phyloP scores from a whole-genome alignment of 2,113 vertebrate species.

The Saimiri boliviensis region DNA sequence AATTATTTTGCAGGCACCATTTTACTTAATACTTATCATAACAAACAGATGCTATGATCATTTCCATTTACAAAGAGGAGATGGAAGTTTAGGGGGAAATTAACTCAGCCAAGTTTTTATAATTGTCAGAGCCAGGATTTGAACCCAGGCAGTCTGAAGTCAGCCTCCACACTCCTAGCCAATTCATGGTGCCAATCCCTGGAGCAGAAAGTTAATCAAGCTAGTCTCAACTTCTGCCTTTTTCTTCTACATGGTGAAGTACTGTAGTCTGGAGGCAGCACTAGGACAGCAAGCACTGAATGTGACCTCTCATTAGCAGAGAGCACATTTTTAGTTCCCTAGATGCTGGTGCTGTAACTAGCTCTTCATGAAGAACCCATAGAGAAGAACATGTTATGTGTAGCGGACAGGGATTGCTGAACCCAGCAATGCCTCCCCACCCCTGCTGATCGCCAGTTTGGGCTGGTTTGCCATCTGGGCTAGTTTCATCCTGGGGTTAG shows the following conservation, averaged over 20 bases:
- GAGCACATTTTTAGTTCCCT: neutral
- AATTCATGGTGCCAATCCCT: neutral
- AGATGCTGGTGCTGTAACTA: too few species aligned
- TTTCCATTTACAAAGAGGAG: slow-evolving; percentile 4
- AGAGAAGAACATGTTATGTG: neutral
- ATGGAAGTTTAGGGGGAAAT: neutral
- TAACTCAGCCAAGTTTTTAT: neutral
- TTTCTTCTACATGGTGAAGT: neutral
- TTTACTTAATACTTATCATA: neutral
- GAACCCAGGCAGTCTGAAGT: neutral
- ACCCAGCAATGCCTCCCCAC: neutral
- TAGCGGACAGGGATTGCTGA: neutral
- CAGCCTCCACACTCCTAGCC: neutral
- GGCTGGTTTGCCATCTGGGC: neutral
- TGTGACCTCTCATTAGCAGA: too few species aligned
- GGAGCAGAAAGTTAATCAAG: neutral
- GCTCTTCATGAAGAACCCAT: neutral
- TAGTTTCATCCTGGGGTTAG: neutral
- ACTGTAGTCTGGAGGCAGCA: neutral
- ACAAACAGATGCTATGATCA: neutral
- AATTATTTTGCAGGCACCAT: neutral
- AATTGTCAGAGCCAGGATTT: neutral
- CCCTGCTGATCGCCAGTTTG: neutral
- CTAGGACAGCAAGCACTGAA: neutral
- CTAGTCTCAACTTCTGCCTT: neutral